Base-by-base conservation (phyloP, 2,797 vertebrate species). In the Clarias pachynema region DNA sequence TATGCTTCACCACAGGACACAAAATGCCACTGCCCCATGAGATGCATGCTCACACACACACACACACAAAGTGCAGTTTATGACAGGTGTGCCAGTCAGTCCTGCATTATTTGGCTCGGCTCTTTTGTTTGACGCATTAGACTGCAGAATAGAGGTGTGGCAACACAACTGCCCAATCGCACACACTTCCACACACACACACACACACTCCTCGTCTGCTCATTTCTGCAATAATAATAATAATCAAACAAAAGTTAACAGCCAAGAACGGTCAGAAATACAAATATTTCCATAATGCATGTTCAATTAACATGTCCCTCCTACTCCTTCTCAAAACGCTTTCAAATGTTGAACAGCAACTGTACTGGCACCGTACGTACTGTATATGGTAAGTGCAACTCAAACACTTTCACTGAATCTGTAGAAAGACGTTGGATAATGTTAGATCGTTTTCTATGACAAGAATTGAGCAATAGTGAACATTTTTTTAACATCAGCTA, bases 131-230 rank as follows among this genome's bases (percentile, higher is more conserved):
- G 78, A 81, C 62, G 85, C 87, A 89, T 84, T 85, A 75, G 87
- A 88, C 84, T 89, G 89, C 87, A 88, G 83, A 34, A 26, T 69
- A 65, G 78, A 89, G 81, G 78, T 82, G 86, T 87, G 86, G 82
- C 86, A 60, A 73, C 49, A 79, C 82, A 81, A 86, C 83, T 88
- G 83, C 74, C 81, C 79, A 70, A 57, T 84, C 40, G 80, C 68
- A 73, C 81, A 74, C 66, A 40, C 34, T 62, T 80, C 24, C n/a
- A 69, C 78, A 57, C 62, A 16, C 24, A 26, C 66, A 37, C 37
- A 40, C 24, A 57, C 40, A 79, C 20, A 49, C 72, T 8, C 59
- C 37, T 63, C 5, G 7, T 63, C 68, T 81, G 80, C 70, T 57
- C 16, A 12, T 37, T 49, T 74, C 14, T n/a, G 59, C 15, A 34